Base-by-base conservation (phyloP, 2,797 vertebrate species). In the Spheniscus humboldti region DNA sequence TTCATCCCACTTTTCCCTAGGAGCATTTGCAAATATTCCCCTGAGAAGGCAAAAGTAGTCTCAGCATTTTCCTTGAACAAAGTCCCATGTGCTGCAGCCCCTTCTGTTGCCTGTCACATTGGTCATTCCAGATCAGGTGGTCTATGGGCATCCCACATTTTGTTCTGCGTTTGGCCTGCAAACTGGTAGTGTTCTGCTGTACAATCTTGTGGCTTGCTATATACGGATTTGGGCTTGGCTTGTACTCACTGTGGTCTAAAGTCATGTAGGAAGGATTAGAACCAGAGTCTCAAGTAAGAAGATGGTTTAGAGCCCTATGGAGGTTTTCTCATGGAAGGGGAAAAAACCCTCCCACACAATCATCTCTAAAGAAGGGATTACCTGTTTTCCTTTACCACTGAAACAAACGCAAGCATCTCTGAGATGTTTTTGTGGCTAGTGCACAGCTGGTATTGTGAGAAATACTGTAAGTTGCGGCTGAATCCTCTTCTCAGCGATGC, bases 171-270 rank as follows among this genome's bases (percentile, higher is more conserved):
- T 89, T 91, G 71, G 81, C 81, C 83, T 88, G 57, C 63, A 75
- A 69, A 66, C 81, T 79, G 33, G 53, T 94, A 88, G 90, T 94
- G 76, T 43, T 92, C 59, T 96, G 86, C 71, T 90, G 60, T 62
- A n/a, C 73, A 96, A 89, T 92, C 86, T 90, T 96, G 94, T 93
- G 96, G 95, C 92, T 97, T 93, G 73, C 92, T 96, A n/a, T 96
- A 86, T 82, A 83, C 59, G 4, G 93, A 95, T 96, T 96, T 96
- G 84, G 96, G 88, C 64, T 92, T 96, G 97, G 96, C 96, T 95
- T 93, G 41, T 57, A 28, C 66, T 93, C 66, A 28, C 48, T 96
- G 94, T 94, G 94, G 96, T 96, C 84, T 87, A 56, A 81, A 97
- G 75, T 92, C 85, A 92, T 95, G 94, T 76, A 90, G 63, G 59